Evolutionary conservation across 2,888 invertebrate species (phyloP).

Genomic region (Theretra japonica): DNA sequence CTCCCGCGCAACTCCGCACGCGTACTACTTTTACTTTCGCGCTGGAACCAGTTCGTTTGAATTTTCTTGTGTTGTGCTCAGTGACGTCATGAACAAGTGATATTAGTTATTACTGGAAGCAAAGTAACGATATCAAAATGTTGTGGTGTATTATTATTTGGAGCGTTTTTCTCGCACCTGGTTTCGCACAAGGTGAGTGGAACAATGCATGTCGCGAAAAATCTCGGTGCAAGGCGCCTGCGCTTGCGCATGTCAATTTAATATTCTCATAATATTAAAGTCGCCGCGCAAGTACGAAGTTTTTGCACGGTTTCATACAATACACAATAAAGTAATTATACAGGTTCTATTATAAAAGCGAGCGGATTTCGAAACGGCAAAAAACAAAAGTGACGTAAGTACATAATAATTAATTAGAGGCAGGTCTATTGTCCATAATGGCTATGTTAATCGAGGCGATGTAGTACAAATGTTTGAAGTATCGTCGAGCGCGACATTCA

Average conservation of each 20-base stretch:
- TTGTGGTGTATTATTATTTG: slow-evolving; percentile 76
- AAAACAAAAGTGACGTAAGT: slow-evolving; percentile 28
- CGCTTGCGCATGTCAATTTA: not conserved
- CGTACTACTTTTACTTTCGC: slow-evolving; percentile 69
- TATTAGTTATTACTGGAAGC: slow-evolving; percentile 46
- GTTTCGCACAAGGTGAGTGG: slow-evolving; percentile 77
- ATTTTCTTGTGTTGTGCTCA: slow-evolving; percentile 50
- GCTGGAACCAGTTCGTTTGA: slow-evolving; percentile 49
- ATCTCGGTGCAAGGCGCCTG: slow-evolving; percentile 24
- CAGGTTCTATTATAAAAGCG: slow-evolving; percentile 25
- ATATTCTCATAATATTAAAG: not conserved
- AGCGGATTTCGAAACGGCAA: slow-evolving; percentile 15
- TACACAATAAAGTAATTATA: slow-evolving; percentile 14
- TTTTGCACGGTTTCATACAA: not conserved
- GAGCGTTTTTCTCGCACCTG: slow-evolving; percentile 74
- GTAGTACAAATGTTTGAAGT: not conserved
- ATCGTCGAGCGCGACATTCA: slow-evolving; percentile 1
- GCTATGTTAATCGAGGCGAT: slow-evolving; percentile 23
- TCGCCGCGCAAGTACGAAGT: not conserved
- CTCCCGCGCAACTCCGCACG: slow-evolving; percentile 37
- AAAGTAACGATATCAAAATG: slow-evolving; percentile 70
- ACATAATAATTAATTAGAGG: slow-evolving; percentile 22
- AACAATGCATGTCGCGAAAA: slow-evolving; percentile 57
- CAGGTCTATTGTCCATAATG: slow-evolving; percentile 31
- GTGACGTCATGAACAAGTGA: slow-evolving; percentile 71